A percentile compares a stretch with the other conserved stretches of the same genome.
phyloP scores from a whole-genome alignment of 2,888 invertebrate genomes.

The Pterostichus madidus region DNA sequence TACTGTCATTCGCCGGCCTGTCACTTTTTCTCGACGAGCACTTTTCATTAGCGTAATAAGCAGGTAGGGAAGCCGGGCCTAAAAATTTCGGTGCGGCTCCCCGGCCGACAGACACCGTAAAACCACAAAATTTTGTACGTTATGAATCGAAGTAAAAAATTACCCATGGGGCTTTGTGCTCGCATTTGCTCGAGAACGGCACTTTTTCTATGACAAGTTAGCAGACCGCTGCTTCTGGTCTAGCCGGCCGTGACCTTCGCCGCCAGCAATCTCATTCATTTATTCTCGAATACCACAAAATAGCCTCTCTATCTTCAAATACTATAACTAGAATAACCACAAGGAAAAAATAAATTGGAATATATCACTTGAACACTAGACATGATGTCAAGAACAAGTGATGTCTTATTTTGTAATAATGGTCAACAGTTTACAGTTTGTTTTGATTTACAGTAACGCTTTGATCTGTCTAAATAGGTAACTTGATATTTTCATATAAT shows the following conservation, averaged over 20 bases:
- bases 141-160: conserved; percentile 60
- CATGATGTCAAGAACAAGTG: conserved; percentile 14
- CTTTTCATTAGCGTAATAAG: conserved; percentile 75
- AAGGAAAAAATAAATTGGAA: conserved; percentile 12
- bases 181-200: not conserved
- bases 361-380: not conserved
- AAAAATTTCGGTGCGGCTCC: conserved; percentile 49
- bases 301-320: conserved; percentile 36
- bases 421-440: not conserved
- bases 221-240: conserved; percentile 29
- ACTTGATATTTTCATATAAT: conserved; percentile 1
- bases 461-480: not conserved
- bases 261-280: conserved; percentile 15
- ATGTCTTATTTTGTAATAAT: conserved; percentile 33
- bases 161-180: conserved; percentile 19
- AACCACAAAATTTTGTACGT: conserved; percentile 58
- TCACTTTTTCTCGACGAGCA: conserved; percentile 73
- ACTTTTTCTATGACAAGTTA: conserved; percentile 23
- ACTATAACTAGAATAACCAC: conserved; percentile 25
- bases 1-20: conserved; percentile 73
- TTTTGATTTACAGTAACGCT: not conserved
- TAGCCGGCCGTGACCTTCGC: conserved; percentile 24
- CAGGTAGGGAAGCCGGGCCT: conserved; percentile 66
- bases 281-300: conserved; percentile 23
- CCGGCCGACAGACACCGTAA: conserved; percentile 27